Conservation (phyloP, 92 coral and sea anemone species). For the Heteractis magnifica region DNA sequence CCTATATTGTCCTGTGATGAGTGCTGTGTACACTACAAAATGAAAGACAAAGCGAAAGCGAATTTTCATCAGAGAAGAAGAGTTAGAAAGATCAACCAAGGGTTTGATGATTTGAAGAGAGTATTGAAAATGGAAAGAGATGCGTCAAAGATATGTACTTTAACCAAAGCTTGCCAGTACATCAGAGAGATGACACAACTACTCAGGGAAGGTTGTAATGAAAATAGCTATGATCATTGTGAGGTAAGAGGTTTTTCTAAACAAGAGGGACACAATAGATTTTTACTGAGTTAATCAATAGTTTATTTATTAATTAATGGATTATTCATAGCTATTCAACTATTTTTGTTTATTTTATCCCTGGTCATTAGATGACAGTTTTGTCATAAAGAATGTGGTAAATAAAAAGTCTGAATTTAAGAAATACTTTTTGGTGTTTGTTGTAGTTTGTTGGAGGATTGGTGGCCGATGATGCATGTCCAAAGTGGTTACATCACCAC, state of each 20-base stretch:
- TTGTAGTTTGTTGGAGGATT: too few species aligned
- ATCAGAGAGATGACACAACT: not conserved
- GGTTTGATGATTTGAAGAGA: not conserved
- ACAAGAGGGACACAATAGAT: not conserved
- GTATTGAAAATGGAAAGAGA: not conserved
- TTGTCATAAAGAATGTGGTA: too few species aligned
- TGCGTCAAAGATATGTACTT: not conserved
- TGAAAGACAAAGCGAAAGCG: conserved; percentile 1
- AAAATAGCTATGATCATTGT: not conserved
- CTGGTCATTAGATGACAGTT: too few species aligned
- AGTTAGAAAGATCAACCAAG: not conserved
- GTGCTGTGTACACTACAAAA: not conserved
- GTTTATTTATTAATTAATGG: not conserved
- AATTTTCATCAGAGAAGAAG: not conserved
- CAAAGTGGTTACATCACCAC: too few species aligned
- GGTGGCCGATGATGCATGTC: too few species aligned
- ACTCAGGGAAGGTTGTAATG: not conserved
- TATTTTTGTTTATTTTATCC: too few species aligned
- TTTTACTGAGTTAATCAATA: not conserved
- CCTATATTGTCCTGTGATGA: too few species aligned
- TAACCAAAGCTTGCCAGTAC: not conserved
- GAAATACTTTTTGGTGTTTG: too few species aligned
- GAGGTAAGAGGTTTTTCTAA: not conserved
- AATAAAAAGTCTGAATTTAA: too few species aligned
- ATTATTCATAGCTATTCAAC: too few species aligned